Conservation (phyloP, 1,140 invertebrate species). For the Apis mellifera region DNA sequence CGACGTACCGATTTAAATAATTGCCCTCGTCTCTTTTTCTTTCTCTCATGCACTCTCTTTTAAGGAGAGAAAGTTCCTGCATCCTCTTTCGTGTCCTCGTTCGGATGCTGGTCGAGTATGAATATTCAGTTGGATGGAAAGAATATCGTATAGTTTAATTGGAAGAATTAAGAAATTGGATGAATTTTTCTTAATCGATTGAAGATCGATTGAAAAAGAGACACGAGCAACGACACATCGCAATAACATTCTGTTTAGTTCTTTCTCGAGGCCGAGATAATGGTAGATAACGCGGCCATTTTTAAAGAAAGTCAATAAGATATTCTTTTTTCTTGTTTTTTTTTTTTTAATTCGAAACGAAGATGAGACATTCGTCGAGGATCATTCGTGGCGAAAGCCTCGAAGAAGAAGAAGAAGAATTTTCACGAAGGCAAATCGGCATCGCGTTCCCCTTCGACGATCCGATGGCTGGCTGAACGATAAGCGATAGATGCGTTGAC, state of each 20-base stretch:
- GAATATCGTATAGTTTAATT: too few species aligned
- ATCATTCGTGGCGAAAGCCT: slow-evolving; percentile 5
- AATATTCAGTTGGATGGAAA: background rate
- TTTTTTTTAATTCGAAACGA: background rate
- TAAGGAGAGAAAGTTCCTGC: slow-evolving; percentile 7
- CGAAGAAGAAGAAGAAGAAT: too few species aligned
- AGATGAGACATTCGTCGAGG: too few species aligned
- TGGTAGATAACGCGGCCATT: background rate
- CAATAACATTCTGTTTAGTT: slow-evolving; percentile 6
- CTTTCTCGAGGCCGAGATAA: background rate
- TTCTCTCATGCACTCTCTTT: background rate
- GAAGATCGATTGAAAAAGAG: background rate
- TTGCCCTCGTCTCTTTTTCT: background rate
- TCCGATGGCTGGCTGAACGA: slow-evolving; percentile 8
- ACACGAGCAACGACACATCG: background rate
- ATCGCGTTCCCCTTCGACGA: slow-evolving; percentile 24
- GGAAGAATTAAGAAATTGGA: too few species aligned
- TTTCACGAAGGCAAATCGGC: slow-evolving; percentile 25
- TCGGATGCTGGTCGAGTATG: background rate
- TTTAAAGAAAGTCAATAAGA: background rate
- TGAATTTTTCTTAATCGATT: too few species aligned
- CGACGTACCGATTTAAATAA: slow-evolving; percentile 34
- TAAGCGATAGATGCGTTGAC: slow-evolving; percentile 74
- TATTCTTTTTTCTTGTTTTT: background rate
- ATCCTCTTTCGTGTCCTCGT: background rate